Conservation (phyloP, 2,113 vertebrate species). For the Hydrochoerus hydrochaeris region DNA sequence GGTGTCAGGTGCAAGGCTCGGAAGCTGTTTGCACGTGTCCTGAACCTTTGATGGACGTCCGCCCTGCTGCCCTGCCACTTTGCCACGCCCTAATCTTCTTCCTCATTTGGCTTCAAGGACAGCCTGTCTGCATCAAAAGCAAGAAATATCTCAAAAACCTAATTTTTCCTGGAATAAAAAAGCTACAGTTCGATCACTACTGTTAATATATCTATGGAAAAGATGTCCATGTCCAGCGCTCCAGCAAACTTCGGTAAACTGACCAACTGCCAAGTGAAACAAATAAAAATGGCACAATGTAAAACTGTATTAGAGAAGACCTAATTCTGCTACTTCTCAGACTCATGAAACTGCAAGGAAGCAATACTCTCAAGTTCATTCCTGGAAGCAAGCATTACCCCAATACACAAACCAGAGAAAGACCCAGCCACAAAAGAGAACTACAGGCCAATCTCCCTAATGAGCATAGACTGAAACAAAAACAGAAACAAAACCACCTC, state of each 20-base stretch:
- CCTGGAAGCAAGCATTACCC: background rate
- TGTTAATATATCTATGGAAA: background rate
- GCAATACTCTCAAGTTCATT: background rate
- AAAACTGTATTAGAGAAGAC: background rate
- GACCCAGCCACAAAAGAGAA: background rate
- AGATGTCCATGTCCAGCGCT: background rate
- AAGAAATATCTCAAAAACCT: slow-evolving; percentile 37
- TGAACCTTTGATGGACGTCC: background rate
- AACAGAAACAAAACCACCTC: background rate
- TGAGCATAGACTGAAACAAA: background rate
- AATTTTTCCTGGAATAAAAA: slow-evolving; percentile 18
- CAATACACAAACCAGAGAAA: background rate
- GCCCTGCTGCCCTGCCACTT: background rate
- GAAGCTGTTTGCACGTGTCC: background rate
- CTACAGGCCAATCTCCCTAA: background rate
- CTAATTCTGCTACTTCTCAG: background rate
- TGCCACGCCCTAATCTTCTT: background rate
- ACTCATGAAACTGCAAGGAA: background rate
- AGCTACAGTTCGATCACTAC: background rate
- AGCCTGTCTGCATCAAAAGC: slow-evolving; percentile 5
- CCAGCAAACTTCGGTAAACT: background rate
- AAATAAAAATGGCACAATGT: background rate
- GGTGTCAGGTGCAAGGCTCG: background rate
- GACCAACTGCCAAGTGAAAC: background rate
- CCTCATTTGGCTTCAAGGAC: no score